Percentiles rank a stretch among this genome's conserved stretches.
These are phyloP conservation scores for Flexamia atlantica DNA, from an alignment of 2,888 invertebrate genomes.

Conservation along the genomic window DNA sequence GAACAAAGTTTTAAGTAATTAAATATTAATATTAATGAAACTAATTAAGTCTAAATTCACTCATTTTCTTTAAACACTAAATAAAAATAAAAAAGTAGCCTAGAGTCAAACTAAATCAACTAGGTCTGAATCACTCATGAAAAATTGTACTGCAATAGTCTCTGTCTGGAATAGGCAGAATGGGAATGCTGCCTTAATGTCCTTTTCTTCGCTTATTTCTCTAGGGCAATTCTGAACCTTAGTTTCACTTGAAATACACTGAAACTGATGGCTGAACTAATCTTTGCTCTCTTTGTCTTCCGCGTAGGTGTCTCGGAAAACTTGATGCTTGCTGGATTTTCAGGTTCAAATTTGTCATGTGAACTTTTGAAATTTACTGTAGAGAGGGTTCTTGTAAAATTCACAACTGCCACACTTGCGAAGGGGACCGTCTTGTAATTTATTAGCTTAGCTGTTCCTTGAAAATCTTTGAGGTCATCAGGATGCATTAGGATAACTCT, in stretches of 20 bases:
- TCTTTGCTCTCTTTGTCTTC: constrained; percentile 9
- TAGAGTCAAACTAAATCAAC: not conserved
- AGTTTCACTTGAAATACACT: constrained; percentile 51
- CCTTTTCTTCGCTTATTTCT: constrained; percentile 51
- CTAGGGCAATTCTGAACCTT: constrained; percentile 38
- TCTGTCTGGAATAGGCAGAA: constrained; percentile 55
- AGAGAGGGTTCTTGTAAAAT: constrained; percentile 54
- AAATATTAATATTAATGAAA: constrained; percentile 5
- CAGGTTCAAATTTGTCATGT: constrained; percentile 48
- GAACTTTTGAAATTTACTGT: constrained; percentile 48
- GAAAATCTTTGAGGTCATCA: constrained; percentile 56
- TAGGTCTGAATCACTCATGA: not conserved
- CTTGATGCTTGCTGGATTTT: constrained; percentile 41
- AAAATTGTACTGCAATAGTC: not conserved
- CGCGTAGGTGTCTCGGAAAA: constrained; percentile 35
- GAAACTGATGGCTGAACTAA: constrained; percentile 41
- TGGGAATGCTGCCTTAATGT: constrained; percentile 51
- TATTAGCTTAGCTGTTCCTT: constrained; percentile 54
- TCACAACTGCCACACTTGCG: constrained; percentile 30
- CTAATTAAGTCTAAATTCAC: not conserved
- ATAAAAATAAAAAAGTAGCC: not conserved
- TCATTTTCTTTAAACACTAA: not conserved
- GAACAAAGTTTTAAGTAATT: constrained; percentile 55
- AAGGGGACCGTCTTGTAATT: constrained; percentile 58
- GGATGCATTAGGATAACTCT: constrained; percentile 55